Evolutionary conservation across 1,140 invertebrate species (phyloP).

Genomic region (Drepana arcuata): DNA sequence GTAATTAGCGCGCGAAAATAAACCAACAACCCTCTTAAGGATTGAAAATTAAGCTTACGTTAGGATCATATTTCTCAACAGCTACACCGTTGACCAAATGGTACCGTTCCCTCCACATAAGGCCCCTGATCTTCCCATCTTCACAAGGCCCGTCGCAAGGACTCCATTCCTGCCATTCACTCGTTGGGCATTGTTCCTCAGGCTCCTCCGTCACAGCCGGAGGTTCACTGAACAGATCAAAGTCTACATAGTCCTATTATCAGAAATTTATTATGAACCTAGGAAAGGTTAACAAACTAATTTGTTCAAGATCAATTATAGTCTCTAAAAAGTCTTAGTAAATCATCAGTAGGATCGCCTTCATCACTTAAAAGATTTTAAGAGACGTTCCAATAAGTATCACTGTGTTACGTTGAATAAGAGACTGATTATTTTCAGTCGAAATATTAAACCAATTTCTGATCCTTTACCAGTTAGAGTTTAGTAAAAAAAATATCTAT

Average conservation of each 20-base stretch:
- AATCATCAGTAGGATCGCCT: background rate
- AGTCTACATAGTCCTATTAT: background rate
- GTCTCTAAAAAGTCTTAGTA: background rate
- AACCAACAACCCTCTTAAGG: too few relatives aligned
- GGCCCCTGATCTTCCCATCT: constrained; percentile 26
- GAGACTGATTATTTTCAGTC: too few relatives aligned
- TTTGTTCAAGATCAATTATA: background rate
- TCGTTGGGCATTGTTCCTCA: constrained; percentile 42
- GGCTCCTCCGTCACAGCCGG: constrained; percentile 11
- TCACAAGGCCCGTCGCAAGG: constrained; percentile 43
- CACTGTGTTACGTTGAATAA: background rate
- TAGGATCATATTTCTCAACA: constrained; percentile 50
- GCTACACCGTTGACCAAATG: constrained; percentile 47
- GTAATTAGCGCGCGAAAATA: too few relatives aligned
- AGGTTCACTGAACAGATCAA: background rate
- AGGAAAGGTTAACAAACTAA: too few relatives aligned
- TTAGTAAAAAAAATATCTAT: background rate
- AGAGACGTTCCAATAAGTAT: background rate
- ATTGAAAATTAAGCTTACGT: constrained; percentile 29
- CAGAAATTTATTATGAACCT: background rate
- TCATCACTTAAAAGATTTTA: background rate
- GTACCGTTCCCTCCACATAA: constrained; percentile 41
- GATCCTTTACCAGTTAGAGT: background rate
- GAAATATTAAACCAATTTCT: too few relatives aligned
- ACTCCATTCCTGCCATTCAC: constrained; percentile 47